A percentile compares a stretch with the other conserved stretches of the same genome.
Conservation (phyloP, 2,888 invertebrate species). For the Hirtodrosophila alboralis region DNA sequence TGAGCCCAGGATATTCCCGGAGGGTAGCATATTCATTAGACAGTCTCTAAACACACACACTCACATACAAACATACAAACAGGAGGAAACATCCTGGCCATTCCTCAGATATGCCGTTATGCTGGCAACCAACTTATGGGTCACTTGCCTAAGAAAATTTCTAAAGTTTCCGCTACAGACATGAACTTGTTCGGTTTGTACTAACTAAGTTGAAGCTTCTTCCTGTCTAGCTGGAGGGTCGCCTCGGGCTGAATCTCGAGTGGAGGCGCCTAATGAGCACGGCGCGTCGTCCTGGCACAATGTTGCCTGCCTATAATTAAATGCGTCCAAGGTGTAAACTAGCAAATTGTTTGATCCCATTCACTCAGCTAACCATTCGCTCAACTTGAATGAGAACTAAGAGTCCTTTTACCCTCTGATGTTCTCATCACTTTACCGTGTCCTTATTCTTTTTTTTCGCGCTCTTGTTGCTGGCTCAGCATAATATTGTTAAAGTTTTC, state of each 20-base stretch:
- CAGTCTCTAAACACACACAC: too few species aligned
- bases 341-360: constrained; percentile 79
- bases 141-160: constrained; percentile 66
- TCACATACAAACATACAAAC: constrained; percentile 21
- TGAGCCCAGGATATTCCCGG: constrained; percentile 21
- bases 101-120: constrained; percentile 26
- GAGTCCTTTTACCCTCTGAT: constrained; percentile 9
- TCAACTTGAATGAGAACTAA: constrained; percentile 24
- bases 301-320: constrained; percentile 72
- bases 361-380: constrained; percentile 48
- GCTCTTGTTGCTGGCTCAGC: constrained; percentile 59
- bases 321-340: constrained; percentile 79
- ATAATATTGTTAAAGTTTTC: constrained; percentile 70
- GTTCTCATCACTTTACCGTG: constrained; percentile 12
- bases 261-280: constrained; percentile 64
- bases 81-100: constrained; percentile 38
- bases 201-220: constrained; percentile 35
- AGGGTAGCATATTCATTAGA: constrained; percentile 73
- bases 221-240: constrained; percentile 39
- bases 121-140: constrained; percentile 62
- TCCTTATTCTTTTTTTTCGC: constrained; percentile 26
- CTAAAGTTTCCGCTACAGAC: constrained; percentile 56
- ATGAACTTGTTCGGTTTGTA: constrained; percentile 52
- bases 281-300: constrained; percentile 52
- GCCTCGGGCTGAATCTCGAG: constrained; percentile 17